phyloP scores from a whole-genome alignment of 2,888 invertebrate species.

The Phaonia tiefii region DNA sequence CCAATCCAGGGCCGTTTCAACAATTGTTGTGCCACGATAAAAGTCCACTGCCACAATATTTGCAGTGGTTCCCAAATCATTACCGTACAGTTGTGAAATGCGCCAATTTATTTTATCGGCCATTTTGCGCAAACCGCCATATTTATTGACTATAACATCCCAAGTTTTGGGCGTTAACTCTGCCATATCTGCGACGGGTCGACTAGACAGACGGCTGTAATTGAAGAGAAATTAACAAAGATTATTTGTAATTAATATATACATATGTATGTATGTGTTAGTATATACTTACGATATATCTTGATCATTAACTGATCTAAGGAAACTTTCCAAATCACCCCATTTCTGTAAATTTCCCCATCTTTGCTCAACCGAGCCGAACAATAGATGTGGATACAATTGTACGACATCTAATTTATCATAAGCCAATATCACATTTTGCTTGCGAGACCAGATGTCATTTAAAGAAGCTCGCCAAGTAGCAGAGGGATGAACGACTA shows the following conservation, averaged over 20 bases:
- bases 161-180: constrained; percentile 85
- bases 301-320: constrained; percentile 77
- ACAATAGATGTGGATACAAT: constrained; percentile 80
- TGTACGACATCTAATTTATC: constrained; percentile 79
- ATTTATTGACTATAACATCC: constrained; percentile 83
- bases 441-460: constrained; percentile 81
- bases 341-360: constrained; percentile 86
- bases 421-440: constrained; percentile 82
- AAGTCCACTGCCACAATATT: constrained; percentile 85
- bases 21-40: constrained; percentile 83
- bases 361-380: constrained; percentile 83
- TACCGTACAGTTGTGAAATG: constrained; percentile 83
- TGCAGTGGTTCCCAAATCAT: constrained; percentile 81
- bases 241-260: constrained; percentile 65
- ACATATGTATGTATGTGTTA: not conserved
- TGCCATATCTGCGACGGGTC: constrained; percentile 85
- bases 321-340: constrained; percentile 81
- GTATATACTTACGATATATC: constrained; percentile 77
- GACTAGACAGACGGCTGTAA: constrained; percentile 74
- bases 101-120: constrained; percentile 84
- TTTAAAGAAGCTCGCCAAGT: constrained; percentile 81
- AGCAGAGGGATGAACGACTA: constrained; percentile 81
- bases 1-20: constrained; percentile 80
- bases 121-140: constrained; percentile 84
- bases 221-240: constrained; percentile 68